Conservation (phyloP, 2,797 vertebrate species). For the Sternotherus odoratus region DNA sequence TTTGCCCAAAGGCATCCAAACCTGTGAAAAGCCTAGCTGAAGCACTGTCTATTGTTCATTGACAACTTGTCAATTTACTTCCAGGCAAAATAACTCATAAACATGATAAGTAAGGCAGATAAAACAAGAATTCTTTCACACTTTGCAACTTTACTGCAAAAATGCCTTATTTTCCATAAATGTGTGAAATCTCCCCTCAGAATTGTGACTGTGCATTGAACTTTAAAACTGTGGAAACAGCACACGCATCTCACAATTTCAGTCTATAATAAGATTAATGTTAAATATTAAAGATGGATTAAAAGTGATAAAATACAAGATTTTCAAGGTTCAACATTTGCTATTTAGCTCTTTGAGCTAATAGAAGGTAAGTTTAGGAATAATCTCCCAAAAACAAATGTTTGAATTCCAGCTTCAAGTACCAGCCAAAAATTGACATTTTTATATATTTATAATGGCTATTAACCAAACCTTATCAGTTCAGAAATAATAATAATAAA, state of each 20-base stretch:
- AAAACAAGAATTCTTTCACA: slow-evolving; percentile 88
- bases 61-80: slow-evolving; percentile 90
- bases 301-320: slow-evolving; percentile 81
- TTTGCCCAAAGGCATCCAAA: slow-evolving; percentile 88
- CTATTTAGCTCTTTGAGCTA: slow-evolving; percentile 69
- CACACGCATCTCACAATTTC: slow-evolving; percentile 75
- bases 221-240: slow-evolving; percentile 82
- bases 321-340: slow-evolving; percentile 75
- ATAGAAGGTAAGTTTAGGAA: slow-evolving; percentile 77
- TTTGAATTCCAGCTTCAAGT: slow-evolving; percentile 71
- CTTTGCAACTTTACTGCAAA: slow-evolving; percentile 85
- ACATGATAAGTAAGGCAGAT: slow-evolving; percentile 87
- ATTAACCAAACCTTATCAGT: slow-evolving; percentile 65
- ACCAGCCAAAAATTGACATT: slow-evolving; percentile 21
- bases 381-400: slow-evolving; percentile 70
- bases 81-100: slow-evolving; percentile 87
- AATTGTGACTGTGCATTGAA: slow-evolving; percentile 85
- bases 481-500: slow-evolving; percentile 32
- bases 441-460: slow-evolving; percentile 64
- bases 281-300: slow-evolving; percentile 84
- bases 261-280: slow-evolving; percentile 82
- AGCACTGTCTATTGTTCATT: slow-evolving; percentile 86
- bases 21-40: slow-evolving; percentile 91
- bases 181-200: slow-evolving; percentile 84
- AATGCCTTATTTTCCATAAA: slow-evolving; percentile 83